Percentiles rank a stretch among this genome's conserved stretches.
Conservation (phyloP, 1,140 invertebrate genomes). For the Drosophila prosaltans region DNA sequence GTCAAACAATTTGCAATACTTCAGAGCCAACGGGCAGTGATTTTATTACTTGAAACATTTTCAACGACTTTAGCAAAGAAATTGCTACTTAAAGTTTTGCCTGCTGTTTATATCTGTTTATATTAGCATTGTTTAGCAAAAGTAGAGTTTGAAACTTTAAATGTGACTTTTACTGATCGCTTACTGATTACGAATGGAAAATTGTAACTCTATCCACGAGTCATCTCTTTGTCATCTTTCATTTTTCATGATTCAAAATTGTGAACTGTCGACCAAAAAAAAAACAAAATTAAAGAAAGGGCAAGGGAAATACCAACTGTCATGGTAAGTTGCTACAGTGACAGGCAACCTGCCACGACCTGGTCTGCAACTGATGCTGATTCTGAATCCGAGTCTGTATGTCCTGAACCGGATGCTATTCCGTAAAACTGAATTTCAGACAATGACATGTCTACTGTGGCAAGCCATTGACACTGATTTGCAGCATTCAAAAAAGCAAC, state of each 20-base stretch:
- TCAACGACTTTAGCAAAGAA: constrained; percentile 39
- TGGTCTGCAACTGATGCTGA: constrained; percentile 11
- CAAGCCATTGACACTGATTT: constrained; percentile 46
- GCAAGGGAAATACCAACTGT: constrained; percentile 13
- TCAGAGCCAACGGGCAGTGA: constrained; percentile 31
- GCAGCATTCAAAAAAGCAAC: not conserved
- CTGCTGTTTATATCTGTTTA: constrained; percentile 25
- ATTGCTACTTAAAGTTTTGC: constrained; percentile 33
- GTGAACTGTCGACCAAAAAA: not conserved
- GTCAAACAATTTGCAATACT: constrained; percentile 29
- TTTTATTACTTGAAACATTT: constrained; percentile 32
- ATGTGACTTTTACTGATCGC: not conserved
- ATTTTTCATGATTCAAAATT: constrained; percentile 9
- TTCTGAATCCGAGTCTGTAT: not conserved
- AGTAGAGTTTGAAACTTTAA: not conserved
- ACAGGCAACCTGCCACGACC: constrained; percentile 39
- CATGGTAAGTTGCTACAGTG: constrained; percentile 32
- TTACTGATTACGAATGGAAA: not conserved
- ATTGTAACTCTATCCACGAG: not conserved
- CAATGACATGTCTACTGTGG: constrained; percentile 28
- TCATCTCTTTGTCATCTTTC: not conserved
- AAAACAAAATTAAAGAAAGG: not conserved
- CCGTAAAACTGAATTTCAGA: constrained; percentile 23
- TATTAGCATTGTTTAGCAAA: not conserved
- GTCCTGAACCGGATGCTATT: constrained; percentile 26